Conservation (phyloP, 2,113 vertebrate genomes). For the Callithrix jacchus region DNA sequence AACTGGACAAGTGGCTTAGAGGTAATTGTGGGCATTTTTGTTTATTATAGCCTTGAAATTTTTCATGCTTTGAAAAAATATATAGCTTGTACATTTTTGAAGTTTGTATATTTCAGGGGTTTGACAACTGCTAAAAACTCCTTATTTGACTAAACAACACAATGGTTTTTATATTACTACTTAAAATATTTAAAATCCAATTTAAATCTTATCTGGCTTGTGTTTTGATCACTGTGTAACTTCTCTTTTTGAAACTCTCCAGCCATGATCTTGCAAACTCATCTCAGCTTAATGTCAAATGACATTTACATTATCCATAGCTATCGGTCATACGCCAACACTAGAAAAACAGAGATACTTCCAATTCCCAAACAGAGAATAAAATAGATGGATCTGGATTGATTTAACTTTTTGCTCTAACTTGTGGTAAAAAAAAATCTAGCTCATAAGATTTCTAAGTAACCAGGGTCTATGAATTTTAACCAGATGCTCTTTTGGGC, state of each 20-base stretch:
- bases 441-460: slow-evolving; percentile 33
- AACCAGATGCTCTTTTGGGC: slow-evolving; percentile 28
- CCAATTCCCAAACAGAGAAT: slow-evolving; percentile 36
- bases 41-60: background rate
- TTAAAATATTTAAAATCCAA: slow-evolving; percentile 25
- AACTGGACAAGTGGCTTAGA: background rate
- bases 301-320: background rate
- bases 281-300: background rate
- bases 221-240: background rate
- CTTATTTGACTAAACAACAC: background rate
- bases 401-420: slow-evolving; percentile 49
- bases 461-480: slow-evolving; percentile 28
- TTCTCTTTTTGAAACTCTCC: slow-evolving; percentile 32
- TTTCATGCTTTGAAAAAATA: background rate
- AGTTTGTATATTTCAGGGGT: background rate
- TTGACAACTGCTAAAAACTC: background rate
- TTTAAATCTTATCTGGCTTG: background rate
- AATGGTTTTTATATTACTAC: background rate
- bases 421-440: slow-evolving; percentile 1
- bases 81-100: background rate
- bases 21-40: background rate
- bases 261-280: background rate
- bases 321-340: background rate
- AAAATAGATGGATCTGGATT: slow-evolving; percentile 38
- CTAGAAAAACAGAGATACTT: slow-evolving; percentile 26